Conservation (phyloP, 2,113 vertebrate genomes). For the Chrysemys picta region DNA sequence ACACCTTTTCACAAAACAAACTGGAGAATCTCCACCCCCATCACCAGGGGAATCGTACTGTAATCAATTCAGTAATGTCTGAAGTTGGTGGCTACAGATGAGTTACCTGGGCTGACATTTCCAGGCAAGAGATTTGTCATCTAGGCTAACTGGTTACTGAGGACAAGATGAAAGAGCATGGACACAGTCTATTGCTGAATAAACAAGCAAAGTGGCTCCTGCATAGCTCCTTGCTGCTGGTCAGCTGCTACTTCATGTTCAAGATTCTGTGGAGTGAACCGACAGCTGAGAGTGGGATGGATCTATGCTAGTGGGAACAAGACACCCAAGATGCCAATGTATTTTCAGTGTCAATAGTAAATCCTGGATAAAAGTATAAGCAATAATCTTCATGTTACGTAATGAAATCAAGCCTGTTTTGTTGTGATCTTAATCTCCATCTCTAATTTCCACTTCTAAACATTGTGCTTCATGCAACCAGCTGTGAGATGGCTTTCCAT, state of each 20-base stretch:
- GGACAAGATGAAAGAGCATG: accelerated
- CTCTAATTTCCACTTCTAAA: not conserved
- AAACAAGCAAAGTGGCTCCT: not conserved
- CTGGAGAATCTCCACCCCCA: not conserved
- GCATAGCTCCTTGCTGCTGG: not conserved
- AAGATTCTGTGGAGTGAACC: not conserved
- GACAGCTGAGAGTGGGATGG: not conserved
- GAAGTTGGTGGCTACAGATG: not conserved
- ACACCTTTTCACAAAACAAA: not conserved
- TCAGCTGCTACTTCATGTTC: not conserved
- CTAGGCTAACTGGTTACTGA: accelerated
- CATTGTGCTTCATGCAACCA: accelerated
- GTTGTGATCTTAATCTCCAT: conserved; percentile 49
- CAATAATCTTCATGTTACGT: conserved; percentile 44
- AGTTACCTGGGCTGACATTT: not conserved
- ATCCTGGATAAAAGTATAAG: not conserved
- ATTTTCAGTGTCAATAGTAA: not conserved
- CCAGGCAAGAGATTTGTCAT: not conserved
- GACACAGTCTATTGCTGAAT: not conserved
- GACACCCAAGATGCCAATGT: not conserved
- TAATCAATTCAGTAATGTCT: accelerated
- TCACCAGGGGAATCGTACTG: accelerated
- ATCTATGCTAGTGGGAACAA: not conserved
- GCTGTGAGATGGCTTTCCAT: not conserved
- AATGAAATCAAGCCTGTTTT: conserved; percentile 46